phyloP scores from a whole-genome alignment of 1,140 invertebrate species.

The Drosophila bifasciata region DNA sequence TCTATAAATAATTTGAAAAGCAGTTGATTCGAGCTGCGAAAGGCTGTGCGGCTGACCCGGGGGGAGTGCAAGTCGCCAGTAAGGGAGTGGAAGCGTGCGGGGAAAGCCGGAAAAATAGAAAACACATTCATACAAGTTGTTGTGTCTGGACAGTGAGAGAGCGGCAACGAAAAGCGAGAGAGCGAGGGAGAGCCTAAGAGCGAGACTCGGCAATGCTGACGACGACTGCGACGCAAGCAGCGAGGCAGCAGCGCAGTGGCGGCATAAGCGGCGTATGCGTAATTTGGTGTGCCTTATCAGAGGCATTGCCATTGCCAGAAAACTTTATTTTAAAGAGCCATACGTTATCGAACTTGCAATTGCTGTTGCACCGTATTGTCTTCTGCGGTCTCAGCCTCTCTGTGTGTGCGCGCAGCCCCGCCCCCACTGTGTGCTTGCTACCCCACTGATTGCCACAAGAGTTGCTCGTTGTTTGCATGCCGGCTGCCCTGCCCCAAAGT shows the following conservation, averaged over 20 bases:
- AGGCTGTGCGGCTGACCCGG: slow-evolving; percentile 4
- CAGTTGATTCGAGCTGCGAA: slow-evolving; percentile 65
- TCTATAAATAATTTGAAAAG: slow-evolving; percentile 81
- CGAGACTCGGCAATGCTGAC: neutral
- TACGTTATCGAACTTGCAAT: slow-evolving; percentile 45
- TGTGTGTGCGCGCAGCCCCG: neutral
- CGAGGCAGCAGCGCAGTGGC: slow-evolving; percentile 18
- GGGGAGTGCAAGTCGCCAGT: neutral
- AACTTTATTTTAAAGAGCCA: slow-evolving; percentile 73
- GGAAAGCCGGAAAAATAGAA: slow-evolving; percentile 61
- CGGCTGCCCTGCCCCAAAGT: slow-evolving; percentile 41
- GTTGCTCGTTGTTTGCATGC: slow-evolving; percentile 53
- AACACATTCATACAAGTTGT: slow-evolving; percentile 81
- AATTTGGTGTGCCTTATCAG: slow-evolving; percentile 69
- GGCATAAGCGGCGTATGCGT: slow-evolving; percentile 69
- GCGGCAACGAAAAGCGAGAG: slow-evolving; percentile 6
- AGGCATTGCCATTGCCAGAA: slow-evolving; percentile 46
- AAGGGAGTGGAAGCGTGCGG: neutral
- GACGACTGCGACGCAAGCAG: slow-evolving; percentile 20
- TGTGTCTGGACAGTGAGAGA: slow-evolving; percentile 35
- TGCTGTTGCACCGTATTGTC: slow-evolving; percentile 39
- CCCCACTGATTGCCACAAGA: slow-evolving; percentile 20
- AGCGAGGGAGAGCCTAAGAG: neutral
- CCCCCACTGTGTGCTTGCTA: neutral
- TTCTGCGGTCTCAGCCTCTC: slow-evolving; percentile 15